Conservation (phyloP, 23 tunicate species). For the Trididemnum miniatum region DNA sequence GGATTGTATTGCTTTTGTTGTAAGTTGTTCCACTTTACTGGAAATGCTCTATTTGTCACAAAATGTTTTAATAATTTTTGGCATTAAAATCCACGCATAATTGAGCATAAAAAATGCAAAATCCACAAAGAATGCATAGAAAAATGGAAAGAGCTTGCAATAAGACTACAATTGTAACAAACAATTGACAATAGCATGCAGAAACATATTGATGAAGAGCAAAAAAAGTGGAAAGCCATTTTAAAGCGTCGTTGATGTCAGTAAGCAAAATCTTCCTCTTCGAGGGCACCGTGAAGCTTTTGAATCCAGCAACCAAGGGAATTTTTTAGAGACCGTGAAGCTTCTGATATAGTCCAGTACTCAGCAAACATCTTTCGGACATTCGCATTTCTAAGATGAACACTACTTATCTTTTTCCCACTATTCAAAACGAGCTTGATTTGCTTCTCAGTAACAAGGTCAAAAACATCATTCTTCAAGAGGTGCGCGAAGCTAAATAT, state of each 20-base stretch:
- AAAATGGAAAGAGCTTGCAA: conserved; percentile 61
- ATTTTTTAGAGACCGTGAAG: conserved; percentile 62
- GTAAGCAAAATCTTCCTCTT: conserved; percentile 55
- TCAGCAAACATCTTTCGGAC: conserved; percentile 56
- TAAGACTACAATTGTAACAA: conserved; percentile 57
- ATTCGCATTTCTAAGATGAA: conserved; percentile 56
- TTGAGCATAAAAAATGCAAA: conserved; percentile 45
- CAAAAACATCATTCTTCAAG: conserved; percentile 58
- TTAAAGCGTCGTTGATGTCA: conserved; percentile 58
- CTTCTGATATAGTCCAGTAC: conserved; percentile 53
- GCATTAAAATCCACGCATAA: conserved; percentile 39
- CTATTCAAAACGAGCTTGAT: conserved; percentile 51
- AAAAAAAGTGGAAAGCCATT: conserved; percentile 53
- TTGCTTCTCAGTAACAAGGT: conserved; percentile 55
- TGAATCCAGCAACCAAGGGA: conserved; percentile 52
- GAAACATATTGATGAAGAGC: conserved; percentile 56
- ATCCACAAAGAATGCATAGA: conserved; percentile 63
- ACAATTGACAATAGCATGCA: conserved; percentile 54
- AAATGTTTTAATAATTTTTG: conserved; percentile 51
- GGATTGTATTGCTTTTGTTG: conserved; percentile 42
- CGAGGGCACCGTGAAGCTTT: conserved; percentile 53
- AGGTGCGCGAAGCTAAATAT: conserved; percentile 60
- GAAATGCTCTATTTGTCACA: conserved; percentile 54
- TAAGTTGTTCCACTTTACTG: conserved; percentile 51
- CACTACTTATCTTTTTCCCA: conserved; percentile 54